Percentiles rank a stretch among this genome's conserved stretches.
These are phyloP conservation scores for Lycaena phlaeas DNA, from an alignment of 2,888 invertebrate species.

Conservation along the genomic window DNA sequence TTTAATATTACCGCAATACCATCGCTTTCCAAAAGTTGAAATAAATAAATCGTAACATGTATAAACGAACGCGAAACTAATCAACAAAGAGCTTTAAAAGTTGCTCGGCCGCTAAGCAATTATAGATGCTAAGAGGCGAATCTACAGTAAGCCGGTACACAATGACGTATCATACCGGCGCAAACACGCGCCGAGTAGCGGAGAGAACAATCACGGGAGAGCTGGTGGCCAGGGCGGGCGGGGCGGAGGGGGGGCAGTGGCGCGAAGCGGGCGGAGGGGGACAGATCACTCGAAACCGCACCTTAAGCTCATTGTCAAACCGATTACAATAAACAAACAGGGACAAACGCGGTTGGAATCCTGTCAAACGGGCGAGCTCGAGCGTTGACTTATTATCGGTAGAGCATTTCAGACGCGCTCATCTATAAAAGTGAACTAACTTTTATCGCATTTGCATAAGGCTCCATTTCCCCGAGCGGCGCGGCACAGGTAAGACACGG, in stretches of 20 bases:
- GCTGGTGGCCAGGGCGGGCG: too few relatives aligned
- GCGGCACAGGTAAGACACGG: conserved; percentile 66
- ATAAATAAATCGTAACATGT: conserved; percentile 8
- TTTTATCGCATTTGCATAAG: conserved; percentile 24
- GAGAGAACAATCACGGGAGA: conserved; percentile 34
- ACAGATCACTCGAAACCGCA: conserved; percentile 72
- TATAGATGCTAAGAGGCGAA: conserved; percentile 67
- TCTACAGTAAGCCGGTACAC: conserved; percentile 67
- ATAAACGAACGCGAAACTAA: conserved; percentile 26
- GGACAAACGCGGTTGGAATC: conserved; percentile 73
- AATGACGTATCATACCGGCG: conserved; percentile 70
- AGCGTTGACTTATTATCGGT: conserved; percentile 73
- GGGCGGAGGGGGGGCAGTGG: conserved; percentile 29
- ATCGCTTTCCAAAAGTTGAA: conserved; percentile 1
- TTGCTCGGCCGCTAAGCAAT: conserved; percentile 62
- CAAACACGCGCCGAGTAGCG: conserved; percentile 61
- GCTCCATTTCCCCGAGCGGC: conserved; percentile 24
- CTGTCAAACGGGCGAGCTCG: conserved; percentile 73
- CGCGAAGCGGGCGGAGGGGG: conserved; percentile 55
- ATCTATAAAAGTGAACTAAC: conserved; percentile 26
- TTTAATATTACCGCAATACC: too few relatives aligned
- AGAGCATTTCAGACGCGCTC: conserved; percentile 57
- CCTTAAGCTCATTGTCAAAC: conserved; percentile 74
- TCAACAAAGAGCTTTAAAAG: conserved; percentile 52
- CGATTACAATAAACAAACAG: conserved; percentile 74